phyloP scores from a whole-genome alignment of 2,888 invertebrate species.

The Gisinianus flammeolus region DNA sequence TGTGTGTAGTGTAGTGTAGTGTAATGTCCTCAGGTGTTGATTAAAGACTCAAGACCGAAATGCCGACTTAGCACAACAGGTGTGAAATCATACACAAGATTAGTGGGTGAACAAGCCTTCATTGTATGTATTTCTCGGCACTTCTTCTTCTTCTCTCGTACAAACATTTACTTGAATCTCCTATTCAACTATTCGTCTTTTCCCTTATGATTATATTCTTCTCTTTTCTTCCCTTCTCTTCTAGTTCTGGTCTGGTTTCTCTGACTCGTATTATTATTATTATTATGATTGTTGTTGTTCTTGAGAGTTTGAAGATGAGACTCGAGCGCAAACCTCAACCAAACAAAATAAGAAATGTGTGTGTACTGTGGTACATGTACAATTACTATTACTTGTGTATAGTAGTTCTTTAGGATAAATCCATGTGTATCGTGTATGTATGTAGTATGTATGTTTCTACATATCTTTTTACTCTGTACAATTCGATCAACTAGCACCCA shows the following conservation, averaged over 20 bases:
- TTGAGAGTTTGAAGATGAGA: neutral
- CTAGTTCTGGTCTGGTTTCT: neutral
- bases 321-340: neutral
- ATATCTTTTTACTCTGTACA: neutral
- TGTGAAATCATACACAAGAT: conserved; percentile 46
- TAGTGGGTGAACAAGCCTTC: conserved; percentile 39
- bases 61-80: conserved; percentile 58
- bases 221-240: neutral
- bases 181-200: neutral
- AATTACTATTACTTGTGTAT: neutral
- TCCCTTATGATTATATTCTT: neutral
- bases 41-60: conserved; percentile 58
- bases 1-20: neutral
- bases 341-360: neutral
- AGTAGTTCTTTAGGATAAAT: neutral
- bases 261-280: neutral
- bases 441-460: neutral
- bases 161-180: conserved; percentile 7
- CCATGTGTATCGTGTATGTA: neutral
- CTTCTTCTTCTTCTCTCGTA: conserved; percentile 13
- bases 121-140: neutral
- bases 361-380: too few relatives aligned
- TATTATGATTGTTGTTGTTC: neutral
- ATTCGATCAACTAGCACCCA: conserved; percentile 36
- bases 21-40: conserved; percentile 58